Conservation (phyloP, 2,888 invertebrate species). For the Brachynemurus nebulosus region DNA sequence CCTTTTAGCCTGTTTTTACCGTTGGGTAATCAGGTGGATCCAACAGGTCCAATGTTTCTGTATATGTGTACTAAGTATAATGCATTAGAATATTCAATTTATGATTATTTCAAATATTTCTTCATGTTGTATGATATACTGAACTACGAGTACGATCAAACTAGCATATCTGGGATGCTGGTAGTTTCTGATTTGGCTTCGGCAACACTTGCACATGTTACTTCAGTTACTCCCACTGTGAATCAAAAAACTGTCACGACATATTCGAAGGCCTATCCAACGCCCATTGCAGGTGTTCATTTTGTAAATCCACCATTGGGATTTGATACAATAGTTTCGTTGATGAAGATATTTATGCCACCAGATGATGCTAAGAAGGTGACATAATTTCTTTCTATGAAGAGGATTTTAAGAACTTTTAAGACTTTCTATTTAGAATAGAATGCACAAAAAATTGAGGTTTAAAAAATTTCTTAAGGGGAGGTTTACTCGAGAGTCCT, state of each 20-base stretch:
- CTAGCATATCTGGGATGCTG: constrained; percentile 36
- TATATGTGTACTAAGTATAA: no score
- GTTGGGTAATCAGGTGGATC: constrained; percentile 27
- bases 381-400: no score
- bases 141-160: constrained; percentile 46
- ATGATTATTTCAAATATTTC: no score
- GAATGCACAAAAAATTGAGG: no score
- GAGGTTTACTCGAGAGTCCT: no score
- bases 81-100: no score
- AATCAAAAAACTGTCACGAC: constrained; percentile 36
- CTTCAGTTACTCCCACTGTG: constrained; percentile 41
- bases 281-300: constrained; percentile 42
- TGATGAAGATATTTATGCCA: no score
- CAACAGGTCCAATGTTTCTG: constrained; percentile 35
- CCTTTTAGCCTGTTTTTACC: constrained; percentile 20
- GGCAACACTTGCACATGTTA: constrained; percentile 37
- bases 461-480: no score
- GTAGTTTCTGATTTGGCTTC: constrained; percentile 41
- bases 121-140: constrained; percentile 42
- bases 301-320: constrained; percentile 42
- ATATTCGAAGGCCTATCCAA: constrained; percentile 44
- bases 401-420: no score
- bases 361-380: no score
- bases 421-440: no score
- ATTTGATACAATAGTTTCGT: no score